phyloP scores from a whole-genome alignment of 2,113 vertebrate species.

The Helogale parvula region DNA sequence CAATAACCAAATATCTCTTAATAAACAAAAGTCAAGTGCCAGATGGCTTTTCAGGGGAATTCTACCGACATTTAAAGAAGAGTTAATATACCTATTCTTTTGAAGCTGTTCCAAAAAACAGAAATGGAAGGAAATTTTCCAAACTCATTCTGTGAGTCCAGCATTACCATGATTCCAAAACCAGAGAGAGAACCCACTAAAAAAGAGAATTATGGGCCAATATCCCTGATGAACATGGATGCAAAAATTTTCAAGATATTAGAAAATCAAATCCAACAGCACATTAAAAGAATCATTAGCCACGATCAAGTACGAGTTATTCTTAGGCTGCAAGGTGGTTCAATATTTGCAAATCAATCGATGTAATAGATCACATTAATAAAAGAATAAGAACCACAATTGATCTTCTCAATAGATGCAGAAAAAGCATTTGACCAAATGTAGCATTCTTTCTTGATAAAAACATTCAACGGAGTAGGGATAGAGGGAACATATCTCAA shows the following conservation, averaged over 20 bases:
- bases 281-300: background rate
- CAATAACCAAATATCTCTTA: background rate
- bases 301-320: background rate
- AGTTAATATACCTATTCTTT: background rate
- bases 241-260: background rate
- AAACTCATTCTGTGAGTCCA: background rate
- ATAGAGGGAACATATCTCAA: background rate
- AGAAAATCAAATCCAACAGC: background rate
- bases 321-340: background rate
- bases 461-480: background rate
- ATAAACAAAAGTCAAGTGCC: background rate
- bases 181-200: background rate
- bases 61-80: background rate
- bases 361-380: background rate
- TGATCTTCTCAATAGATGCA: background rate
- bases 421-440: background rate
- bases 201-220: background rate
- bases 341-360: background rate
- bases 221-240: background rate
- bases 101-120: background rate
- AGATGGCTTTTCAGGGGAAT: background rate
- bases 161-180: background rate
- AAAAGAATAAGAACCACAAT: background rate
- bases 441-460: background rate
- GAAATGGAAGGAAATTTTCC: background rate